Evolutionary conservation across 2,888 invertebrate genomes (phyloP).

Genomic region (Epistrophe eligans): DNA sequence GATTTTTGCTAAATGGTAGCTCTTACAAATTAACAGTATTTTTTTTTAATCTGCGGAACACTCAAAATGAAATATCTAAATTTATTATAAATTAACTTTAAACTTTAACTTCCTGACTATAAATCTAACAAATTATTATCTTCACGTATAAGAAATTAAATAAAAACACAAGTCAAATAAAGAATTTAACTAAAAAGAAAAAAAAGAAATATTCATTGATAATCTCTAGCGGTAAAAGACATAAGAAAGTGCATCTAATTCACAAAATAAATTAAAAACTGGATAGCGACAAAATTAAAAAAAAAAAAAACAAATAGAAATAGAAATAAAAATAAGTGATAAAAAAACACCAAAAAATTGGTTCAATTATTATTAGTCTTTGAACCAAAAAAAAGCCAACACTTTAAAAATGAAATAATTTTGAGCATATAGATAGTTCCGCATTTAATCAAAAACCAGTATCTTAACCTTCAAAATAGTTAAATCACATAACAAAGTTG

Average conservation of each 20-base stretch:
- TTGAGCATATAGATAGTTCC: constrained; percentile 8
- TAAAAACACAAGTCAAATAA: not conserved
- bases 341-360: not conserved
- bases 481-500: constrained; percentile 11
- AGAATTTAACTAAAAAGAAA: not conserved
- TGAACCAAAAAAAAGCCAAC: not conserved
- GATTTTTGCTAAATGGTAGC: no score
- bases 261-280: not conserved
- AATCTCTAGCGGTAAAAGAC: not conserved
- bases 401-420: not conserved
- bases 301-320: not conserved
- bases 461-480: constrained; percentile 24
- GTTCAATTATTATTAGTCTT: not conserved
- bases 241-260: not conserved
- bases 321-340: no score
- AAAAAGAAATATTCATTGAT: not conserved
- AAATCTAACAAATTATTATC: not conserved
- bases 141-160: not conserved
- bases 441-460: constrained; percentile 32
- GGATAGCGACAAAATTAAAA: not conserved
- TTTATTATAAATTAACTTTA: no score
- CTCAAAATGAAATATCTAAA: no score
- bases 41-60: no score
- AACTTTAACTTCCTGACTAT: constrained; percentile 3
- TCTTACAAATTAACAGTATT: no score